Evolutionary conservation across 2,888 invertebrate genomes (phyloP).

Genomic region (Athrips mouffetella): DNA sequence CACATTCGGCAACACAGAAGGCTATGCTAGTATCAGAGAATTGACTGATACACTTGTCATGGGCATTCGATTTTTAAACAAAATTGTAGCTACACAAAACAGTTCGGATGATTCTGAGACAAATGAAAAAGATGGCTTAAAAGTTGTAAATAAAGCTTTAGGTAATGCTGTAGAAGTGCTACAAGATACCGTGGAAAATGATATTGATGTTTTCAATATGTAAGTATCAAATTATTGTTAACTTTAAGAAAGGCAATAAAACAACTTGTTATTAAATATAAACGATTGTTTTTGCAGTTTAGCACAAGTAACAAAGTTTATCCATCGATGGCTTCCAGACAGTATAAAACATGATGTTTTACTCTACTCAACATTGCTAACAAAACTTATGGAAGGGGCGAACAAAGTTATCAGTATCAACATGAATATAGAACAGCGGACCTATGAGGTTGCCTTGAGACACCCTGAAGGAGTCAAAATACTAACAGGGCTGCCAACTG

Average conservation of each 20-base stretch:
- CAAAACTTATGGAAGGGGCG: constrained; percentile 60
- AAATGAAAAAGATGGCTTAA: background rate
- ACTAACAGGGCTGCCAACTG: constrained; percentile 44
- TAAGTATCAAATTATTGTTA: constrained; percentile 39
- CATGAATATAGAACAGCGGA: constrained; percentile 59
- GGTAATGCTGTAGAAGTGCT: constrained; percentile 40
- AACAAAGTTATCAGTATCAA: constrained; percentile 54
- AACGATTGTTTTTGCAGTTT: constrained; percentile 42
- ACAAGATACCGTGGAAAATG: constrained; percentile 31
- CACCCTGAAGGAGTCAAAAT: constrained; percentile 55
- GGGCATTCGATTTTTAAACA: constrained; percentile 50
- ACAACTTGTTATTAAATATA: background rate
- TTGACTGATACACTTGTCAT: constrained; percentile 43
- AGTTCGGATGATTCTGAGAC: background rate
- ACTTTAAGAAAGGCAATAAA: background rate
- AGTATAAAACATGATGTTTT: constrained; percentile 50
- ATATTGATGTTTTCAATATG: constrained; percentile 53
- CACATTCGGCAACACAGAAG: constrained; percentile 57
- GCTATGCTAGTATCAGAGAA: constrained; percentile 49
- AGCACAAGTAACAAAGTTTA: constrained; percentile 48
- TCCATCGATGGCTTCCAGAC: constrained; percentile 52
- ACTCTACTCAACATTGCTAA: constrained; percentile 61
- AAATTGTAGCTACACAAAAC: constrained; percentile 37
- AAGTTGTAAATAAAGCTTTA: constrained; percentile 32
- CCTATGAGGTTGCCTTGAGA: constrained; percentile 57